Conservation (phyloP, 2,888 invertebrate species). For the Spisula subtruncata region DNA sequence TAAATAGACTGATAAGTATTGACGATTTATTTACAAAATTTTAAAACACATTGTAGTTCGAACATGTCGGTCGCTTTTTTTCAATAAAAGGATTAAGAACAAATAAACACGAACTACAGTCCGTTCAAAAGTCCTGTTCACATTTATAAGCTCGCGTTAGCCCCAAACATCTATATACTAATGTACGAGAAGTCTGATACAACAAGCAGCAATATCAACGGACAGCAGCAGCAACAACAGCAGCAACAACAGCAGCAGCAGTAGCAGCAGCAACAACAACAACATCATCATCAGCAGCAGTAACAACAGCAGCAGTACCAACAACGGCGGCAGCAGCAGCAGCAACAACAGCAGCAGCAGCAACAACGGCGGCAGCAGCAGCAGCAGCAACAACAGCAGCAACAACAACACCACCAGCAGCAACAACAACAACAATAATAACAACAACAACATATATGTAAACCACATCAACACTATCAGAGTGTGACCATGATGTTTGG, state of each 20-base stretch:
- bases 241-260: not conserved
- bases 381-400: not conserved
- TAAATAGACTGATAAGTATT: constrained; percentile 37
- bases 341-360: not conserved
- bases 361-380: not conserved
- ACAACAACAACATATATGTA: not conserved
- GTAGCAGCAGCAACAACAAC: too few relatives aligned
- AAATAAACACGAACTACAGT: constrained; percentile 22
- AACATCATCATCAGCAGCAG: not conserved
- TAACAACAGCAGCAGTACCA: not conserved
- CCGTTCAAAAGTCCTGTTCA: constrained; percentile 30
- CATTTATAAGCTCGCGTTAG: not conserved
- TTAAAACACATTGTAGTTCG: constrained; percentile 41
- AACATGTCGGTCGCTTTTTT: constrained; percentile 28
- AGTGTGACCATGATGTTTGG: not conserved
- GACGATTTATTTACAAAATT: constrained; percentile 54
- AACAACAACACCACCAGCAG: not conserved
- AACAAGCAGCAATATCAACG: not conserved
- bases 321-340: not conserved
- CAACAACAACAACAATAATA: not conserved
- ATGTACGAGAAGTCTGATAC: too few relatives aligned
- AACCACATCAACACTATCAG: too few relatives aligned
- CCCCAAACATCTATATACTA: too few relatives aligned
- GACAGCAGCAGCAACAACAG: not conserved
- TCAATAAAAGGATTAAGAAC: constrained; percentile 29